Evolutionary conservation across 2,888 invertebrate species (phyloP).

Genomic region (Mantis religiosa): DNA sequence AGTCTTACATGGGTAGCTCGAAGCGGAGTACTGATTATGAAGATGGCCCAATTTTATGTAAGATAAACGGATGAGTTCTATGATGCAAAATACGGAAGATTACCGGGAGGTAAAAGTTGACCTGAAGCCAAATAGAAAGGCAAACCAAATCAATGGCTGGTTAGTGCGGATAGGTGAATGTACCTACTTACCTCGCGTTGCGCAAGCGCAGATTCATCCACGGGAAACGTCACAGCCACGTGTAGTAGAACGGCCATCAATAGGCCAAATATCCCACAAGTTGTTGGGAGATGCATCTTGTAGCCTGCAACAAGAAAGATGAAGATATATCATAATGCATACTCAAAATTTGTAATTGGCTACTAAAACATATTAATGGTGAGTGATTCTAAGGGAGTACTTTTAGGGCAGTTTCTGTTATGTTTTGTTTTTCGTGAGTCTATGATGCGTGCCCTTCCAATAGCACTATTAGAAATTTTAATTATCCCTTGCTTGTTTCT

Average conservation of each 20-base stretch:
- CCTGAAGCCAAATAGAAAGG: not conserved
- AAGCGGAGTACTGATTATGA: not conserved
- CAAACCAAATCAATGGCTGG: not conserved
- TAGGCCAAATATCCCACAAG: not conserved
- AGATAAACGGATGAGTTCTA: not conserved
- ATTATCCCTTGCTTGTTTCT: no score
- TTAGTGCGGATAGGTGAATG: not conserved
- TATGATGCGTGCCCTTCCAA: no score
- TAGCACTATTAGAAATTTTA: no score
- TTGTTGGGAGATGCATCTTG: not conserved
- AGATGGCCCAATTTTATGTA: not conserved
- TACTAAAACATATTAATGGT: no score
- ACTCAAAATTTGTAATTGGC: no score
- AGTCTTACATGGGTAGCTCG: not conserved
- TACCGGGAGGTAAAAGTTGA: not conserved
- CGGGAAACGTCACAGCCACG: not conserved
- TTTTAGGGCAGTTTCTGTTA: no score
- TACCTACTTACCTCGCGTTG: not conserved
- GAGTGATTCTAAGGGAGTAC: no score
- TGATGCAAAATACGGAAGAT: not conserved
- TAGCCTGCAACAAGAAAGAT: not conserved
- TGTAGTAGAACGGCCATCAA: not conserved
- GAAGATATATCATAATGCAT: no score
- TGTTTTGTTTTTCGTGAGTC: no score
- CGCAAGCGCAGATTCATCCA: not conserved